Evolutionary conservation across 2,797 vertebrate genomes (phyloP), one percentile per base, ranked within the genome.

Genomic region (Selene dorsalis): DNA sequence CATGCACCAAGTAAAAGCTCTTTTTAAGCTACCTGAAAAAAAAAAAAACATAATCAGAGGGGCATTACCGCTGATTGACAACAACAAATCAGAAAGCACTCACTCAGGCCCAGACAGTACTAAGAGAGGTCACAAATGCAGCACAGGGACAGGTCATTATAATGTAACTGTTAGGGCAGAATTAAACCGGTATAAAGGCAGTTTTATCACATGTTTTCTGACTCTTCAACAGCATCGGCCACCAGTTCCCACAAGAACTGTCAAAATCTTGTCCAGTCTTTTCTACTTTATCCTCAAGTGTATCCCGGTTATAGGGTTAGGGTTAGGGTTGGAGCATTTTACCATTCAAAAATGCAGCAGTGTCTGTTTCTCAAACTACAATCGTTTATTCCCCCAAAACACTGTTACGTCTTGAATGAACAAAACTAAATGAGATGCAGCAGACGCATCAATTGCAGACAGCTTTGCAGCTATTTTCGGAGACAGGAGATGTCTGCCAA

Each of bases 391-490:
- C 4, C 28, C 28, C 8, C n/a, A 56, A 47, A 8, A 24, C 26
- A 60, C 13, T 9, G 43, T 52, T 48, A 22, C 0, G 16, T 2
- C 5, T 14, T 0, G 18, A 12, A 17, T 41, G 6, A 7, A 13
- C 2, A 6, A 24, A 35, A 35, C 6, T 13, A 55, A 43, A 71
- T 32, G 2, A 58, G 30, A 26, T 55, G 22, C 38, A 50, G 12
- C 20, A 39, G 5, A 60, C 41, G 60, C 6, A 28, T 1, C 17
- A 35, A 30, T 41, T 52, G 16, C 39, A 66, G 39, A 12, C n/a
- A 41, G 26, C 59, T 28, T 57, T 64, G 3, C 8, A 9, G 39
- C 38, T 79, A 77, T 77, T 74, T 63, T 32, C 26, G 63, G 65
- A 24, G 65, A 24, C 17, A 22, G 18, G 30, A 53, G 47, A 60